These are phyloP conservation scores for Hiodon tergisus DNA, from an alignment of 2,113 vertebrate genomes.

Conservation along the genomic window DNA sequence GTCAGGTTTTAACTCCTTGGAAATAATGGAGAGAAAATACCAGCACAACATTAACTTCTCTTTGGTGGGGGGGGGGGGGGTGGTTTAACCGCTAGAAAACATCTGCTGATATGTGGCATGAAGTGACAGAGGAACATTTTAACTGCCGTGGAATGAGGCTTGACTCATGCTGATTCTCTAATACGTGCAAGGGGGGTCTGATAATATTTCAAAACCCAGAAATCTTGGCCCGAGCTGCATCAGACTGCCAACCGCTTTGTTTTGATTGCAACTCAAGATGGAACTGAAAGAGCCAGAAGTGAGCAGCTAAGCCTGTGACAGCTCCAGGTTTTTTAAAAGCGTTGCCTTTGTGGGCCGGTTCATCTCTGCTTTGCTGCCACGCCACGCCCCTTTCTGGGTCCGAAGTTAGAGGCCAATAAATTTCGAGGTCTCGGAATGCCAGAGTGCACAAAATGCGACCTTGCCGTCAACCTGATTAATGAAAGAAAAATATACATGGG, in stretches of 20 bases:
- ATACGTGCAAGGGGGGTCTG: not conserved
- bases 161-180: conserved; percentile 12
- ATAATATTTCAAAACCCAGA: conserved; percentile 1
- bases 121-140: not conserved
- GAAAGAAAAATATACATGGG: no score
- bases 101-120: conserved; percentile 1
- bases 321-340: conserved; percentile 3
- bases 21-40: not conserved
- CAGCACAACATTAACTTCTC: not conserved
- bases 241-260: conserved; percentile 10
- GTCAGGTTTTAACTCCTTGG: no score
- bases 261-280: conserved; percentile 19
- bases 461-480: no score
- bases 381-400: not conserved
- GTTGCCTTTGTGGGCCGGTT: not conserved
- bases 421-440: no score
- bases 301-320: not conserved
- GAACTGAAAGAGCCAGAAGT: conserved; percentile 4
- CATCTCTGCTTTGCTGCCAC: not conserved
- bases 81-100: not conserved
- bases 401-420: not conserved
- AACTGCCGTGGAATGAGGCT: not conserved
- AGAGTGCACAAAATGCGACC: no score
- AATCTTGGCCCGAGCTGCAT: not conserved
- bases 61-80: not conserved